These are phyloP conservation scores for Spicauda simplicius DNA, from an alignment of 2,888 invertebrate species.

Conservation along the genomic window DNA sequence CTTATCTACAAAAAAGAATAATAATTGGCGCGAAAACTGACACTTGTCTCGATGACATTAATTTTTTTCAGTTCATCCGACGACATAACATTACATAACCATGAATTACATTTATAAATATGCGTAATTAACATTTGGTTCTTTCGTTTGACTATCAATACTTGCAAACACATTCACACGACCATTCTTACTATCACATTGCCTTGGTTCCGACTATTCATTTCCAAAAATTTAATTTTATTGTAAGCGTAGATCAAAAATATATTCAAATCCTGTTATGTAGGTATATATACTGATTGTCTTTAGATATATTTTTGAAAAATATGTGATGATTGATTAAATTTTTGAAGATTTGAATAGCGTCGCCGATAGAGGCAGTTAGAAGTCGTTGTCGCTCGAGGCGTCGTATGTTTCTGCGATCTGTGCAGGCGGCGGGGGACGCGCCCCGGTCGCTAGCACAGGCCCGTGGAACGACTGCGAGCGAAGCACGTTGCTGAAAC, in stretches of 20 bases:
- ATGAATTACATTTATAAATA: slow-evolving; percentile 36
- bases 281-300: slow-evolving; percentile 11
- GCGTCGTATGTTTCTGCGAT: slow-evolving; percentile 75
- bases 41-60: slow-evolving; percentile 28
- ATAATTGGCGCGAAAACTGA: slow-evolving; percentile 50
- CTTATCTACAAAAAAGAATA: slow-evolving; percentile 7
- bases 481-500: slow-evolving; percentile 83
- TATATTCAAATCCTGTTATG: slow-evolving; percentile 25
- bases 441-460: slow-evolving; percentile 66
- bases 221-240: slow-evolving; percentile 41
- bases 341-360: slow-evolving; percentile 12
- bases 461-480: slow-evolving; percentile 87
- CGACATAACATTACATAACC: slow-evolving; percentile 28
- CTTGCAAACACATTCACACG: slow-evolving; percentile 38
- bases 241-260: slow-evolving; percentile 22
- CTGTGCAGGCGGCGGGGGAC: slow-evolving; percentile 61
- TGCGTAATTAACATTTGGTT: slow-evolving; percentile 43
- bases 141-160: slow-evolving; percentile 36
- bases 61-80: slow-evolving; percentile 16
- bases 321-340: slow-evolving; percentile 15
- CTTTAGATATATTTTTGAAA: slow-evolving; percentile 25
- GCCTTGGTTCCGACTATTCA: slow-evolving; percentile 45
- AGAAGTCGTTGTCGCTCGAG: slow-evolving; percentile 83
- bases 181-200: slow-evolving; percentile 56
- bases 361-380: slow-evolving; percentile 43